Conservation (phyloP, 2,797 vertebrate genomes). For the Gila robusta region DNA sequence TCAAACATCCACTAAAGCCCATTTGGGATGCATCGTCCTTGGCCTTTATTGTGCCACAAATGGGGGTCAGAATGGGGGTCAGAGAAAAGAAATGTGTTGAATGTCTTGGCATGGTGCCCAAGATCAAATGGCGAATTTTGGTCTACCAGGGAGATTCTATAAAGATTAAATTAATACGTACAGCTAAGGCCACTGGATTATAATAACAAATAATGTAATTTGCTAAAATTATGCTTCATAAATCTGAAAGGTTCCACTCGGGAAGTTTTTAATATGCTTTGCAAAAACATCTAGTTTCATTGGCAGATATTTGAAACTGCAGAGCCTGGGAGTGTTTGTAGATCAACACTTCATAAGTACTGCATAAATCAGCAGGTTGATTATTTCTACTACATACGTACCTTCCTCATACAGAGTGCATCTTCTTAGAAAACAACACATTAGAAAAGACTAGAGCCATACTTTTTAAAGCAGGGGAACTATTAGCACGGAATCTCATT, state of each 20-base stretch:
- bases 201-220: conserved; percentile 9
- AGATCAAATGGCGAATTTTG: conserved; percentile 4
- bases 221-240: conserved; percentile 2
- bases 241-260: conserved; percentile 11
- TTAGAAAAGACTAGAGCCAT: background rate
- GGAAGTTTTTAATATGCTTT: conserved; percentile 7
- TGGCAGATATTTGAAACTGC: background rate
- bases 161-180: background rate
- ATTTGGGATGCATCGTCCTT: conserved; percentile 52
- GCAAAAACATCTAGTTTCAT: background rate
- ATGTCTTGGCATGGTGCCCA: background rate
- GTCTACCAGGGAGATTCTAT: background rate
- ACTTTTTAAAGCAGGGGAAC: background rate
- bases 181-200: background rate
- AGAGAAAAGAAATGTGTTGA: conserved; percentile 8
- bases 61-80: conserved; percentile 47
- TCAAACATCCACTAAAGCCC: conserved; percentile 52
- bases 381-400: background rate
- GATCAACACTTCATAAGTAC: conserved; percentile 4
- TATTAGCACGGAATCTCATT: background rate
- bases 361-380: background rate
- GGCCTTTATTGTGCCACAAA: conserved; percentile 52
- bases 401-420: background rate
- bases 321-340: background rate
- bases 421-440: background rate